A percentile compares a stretch with the other conserved stretches of the same genome.
These are phyloP conservation scores for Sympetrum striolatum DNA, from an alignment of 2,888 invertebrate species.

Conservation along the genomic window DNA sequence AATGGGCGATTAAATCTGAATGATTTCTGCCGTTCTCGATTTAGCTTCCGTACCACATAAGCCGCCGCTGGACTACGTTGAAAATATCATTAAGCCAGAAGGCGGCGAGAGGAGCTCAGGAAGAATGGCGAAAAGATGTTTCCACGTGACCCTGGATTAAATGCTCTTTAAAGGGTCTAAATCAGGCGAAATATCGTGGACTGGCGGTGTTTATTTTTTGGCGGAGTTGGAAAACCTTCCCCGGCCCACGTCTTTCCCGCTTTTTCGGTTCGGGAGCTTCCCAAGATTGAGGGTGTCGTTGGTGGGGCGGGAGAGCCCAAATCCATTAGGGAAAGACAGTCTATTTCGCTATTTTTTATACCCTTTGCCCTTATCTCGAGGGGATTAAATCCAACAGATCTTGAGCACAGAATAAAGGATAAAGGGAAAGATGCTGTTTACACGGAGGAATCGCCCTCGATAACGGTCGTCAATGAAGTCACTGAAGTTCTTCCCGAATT, in stretches of 20 bases:
- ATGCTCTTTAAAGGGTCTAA: background rate
- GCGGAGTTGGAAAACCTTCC: background rate
- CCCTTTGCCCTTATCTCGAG: background rate
- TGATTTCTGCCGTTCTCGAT: no score
- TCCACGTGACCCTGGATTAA: background rate
- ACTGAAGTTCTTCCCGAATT: no score
- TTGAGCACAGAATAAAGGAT: background rate
- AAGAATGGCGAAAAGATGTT: background rate
- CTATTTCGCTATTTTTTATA: background rate
- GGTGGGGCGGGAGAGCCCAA: background rate
- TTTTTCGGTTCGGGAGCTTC: background rate
- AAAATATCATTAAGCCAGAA: background rate
- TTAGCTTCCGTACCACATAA: no score
- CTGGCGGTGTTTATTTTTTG: background rate
- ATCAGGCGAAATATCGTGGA: conserved; percentile 12
- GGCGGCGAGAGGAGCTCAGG: background rate
- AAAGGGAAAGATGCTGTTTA: background rate
- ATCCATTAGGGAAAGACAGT: background rate
- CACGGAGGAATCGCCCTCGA: background rate
- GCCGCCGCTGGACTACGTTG: no score
- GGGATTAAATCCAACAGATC: background rate
- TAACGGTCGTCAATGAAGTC: background rate
- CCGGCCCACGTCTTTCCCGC: background rate
- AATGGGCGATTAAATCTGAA: no score
- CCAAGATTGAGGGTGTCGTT: background rate